Percentiles rank a stretch among this genome's conserved stretches.
Evolutionary conservation across 1,140 invertebrate genomes (phyloP).

Genomic region (Panagrolaimus sp.): DNA sequence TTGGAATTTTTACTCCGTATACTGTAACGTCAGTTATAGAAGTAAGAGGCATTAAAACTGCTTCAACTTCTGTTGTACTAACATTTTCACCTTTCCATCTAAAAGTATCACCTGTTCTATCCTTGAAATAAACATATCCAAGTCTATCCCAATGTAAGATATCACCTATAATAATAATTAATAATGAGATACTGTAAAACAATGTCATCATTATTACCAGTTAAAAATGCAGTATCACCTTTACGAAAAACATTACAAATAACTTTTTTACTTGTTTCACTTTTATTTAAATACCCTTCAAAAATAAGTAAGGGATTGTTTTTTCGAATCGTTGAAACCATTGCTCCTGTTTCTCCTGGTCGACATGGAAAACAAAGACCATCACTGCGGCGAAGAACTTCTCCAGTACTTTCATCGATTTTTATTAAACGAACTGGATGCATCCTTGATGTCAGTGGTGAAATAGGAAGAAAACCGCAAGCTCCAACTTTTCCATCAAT

Average conservation of each 20-base stretch:
- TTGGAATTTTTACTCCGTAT: constrained; percentile 78
- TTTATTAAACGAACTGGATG: constrained; percentile 71
- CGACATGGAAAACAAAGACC: constrained; percentile 76
- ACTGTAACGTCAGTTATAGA: constrained; percentile 83
- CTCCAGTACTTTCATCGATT: constrained; percentile 75
- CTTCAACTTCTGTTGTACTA: constrained; percentile 90
- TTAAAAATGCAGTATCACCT: constrained; percentile 84
- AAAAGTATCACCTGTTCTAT: constrained; percentile 94
- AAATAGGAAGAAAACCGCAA: constrained; percentile 82
- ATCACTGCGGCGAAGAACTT: constrained; percentile 69
- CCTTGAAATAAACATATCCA: constrained; percentile 89
- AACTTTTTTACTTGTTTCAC: constrained; percentile 86
- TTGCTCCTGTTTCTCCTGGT: constrained; percentile 84
- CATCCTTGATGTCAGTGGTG: constrained; percentile 59
- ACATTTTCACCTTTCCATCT: constrained; percentile 98
- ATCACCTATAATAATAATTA: constrained; percentile 69
- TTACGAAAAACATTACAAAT: constrained; percentile 77
- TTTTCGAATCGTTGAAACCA: constrained; percentile 87
- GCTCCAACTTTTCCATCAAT: constrained; percentile 72
- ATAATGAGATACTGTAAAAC: neutral
- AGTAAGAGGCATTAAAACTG: constrained; percentile 61
- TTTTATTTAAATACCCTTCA: constrained; percentile 80
- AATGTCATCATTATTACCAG: constrained; percentile 63
- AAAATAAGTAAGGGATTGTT: constrained; percentile 63
- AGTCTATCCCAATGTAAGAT: constrained; percentile 80